Conservation (phyloP, 2,113 vertebrate species). For the Cervus canadensis region DNA sequence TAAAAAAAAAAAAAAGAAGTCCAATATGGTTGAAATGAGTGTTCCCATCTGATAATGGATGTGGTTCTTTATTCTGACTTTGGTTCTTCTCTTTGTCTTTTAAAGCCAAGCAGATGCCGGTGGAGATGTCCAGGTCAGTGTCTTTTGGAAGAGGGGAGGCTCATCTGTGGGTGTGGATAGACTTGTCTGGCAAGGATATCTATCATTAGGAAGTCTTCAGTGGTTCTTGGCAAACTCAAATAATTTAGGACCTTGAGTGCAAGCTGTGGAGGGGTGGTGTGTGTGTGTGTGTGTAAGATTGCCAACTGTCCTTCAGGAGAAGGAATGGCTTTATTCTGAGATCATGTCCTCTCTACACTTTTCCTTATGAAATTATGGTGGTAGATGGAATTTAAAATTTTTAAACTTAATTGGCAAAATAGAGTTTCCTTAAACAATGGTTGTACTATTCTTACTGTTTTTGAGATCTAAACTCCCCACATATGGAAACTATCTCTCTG, state of each 20-base stretch:
- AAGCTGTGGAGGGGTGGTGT: background rate
- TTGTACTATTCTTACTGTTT: background rate
- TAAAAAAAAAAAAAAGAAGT: background rate
- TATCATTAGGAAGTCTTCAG: background rate
- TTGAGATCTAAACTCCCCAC: background rate
- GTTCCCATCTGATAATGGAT: background rate
- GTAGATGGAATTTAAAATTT: background rate
- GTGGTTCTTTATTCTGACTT: background rate
- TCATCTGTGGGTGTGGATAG: background rate
- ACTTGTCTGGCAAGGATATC: background rate
- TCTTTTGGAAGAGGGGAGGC: background rate
- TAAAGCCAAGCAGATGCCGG: slow-evolving; percentile 78
- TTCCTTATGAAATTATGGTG: background rate
- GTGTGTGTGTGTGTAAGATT: background rate
- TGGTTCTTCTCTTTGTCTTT: slow-evolving; percentile 56
- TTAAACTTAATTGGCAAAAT: background rate
- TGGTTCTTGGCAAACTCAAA: slow-evolving; percentile 36
- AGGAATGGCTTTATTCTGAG: slow-evolving; percentile 15
- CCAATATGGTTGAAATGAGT: background rate
- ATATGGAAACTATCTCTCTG: background rate
- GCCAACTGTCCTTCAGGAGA: background rate
- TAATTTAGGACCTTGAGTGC: background rate
- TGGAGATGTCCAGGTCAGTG: slow-evolving; percentile 83
- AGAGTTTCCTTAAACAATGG: background rate
- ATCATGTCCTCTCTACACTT: background rate